phyloP scores from a whole-genome alignment of 2,888 invertebrate genomes.

The Cantharis flavilabris region DNA sequence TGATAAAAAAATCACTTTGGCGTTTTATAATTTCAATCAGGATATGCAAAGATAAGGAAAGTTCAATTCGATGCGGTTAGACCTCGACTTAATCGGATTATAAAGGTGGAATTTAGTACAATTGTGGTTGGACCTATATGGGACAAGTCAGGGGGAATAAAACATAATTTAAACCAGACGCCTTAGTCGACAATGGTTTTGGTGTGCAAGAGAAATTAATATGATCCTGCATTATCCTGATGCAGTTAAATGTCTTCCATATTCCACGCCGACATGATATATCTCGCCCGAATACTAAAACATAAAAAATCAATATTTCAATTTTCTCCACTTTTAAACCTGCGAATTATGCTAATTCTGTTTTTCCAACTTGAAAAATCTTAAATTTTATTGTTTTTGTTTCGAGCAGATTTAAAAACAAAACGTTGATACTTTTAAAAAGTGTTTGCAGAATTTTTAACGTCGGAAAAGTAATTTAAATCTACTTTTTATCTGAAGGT shows the following conservation, averaged over 20 bases:
- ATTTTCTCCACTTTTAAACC: neutral
- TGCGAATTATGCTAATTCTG: neutral
- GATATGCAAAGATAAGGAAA: neutral
- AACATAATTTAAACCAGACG: neutral
- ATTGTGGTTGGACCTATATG: neutral
- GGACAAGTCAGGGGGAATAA: neutral
- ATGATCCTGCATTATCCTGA: neutral
- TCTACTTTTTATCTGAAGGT: neutral
- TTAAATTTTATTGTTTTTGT: neutral
- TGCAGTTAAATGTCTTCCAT: neutral
- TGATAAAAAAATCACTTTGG: neutral
- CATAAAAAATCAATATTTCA: neutral
- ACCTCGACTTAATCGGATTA: neutral
- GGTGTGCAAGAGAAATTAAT: neutral
- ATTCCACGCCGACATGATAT: no score
- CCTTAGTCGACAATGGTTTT: neutral
- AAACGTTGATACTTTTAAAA: neutral
- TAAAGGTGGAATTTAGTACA: neutral
- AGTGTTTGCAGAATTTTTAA: neutral
- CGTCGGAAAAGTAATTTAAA: neutral
- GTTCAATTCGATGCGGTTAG: neutral
- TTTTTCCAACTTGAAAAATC: neutral
- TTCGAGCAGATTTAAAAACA: neutral
- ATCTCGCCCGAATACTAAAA: no score
- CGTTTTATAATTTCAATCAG: neutral